Percentiles rank a stretch among this genome's conserved stretches.
phyloP scores from a whole-genome alignment of 2,797 vertebrate genomes.

The Denticeps clupeoides region DNA sequence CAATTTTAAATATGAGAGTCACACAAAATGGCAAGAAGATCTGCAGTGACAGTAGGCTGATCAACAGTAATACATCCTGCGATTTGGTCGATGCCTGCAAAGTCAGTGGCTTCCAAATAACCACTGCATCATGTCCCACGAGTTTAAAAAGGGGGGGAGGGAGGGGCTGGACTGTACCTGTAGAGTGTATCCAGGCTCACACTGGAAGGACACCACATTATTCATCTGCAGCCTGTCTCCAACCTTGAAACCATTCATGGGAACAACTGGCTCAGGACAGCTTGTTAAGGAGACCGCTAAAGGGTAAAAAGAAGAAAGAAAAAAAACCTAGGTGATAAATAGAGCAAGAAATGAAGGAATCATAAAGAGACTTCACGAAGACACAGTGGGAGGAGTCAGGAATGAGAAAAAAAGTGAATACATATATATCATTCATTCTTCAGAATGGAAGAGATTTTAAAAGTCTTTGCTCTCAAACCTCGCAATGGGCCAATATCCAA shows the following conservation, averaged over 20 bases:
- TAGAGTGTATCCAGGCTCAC: slow-evolving; percentile 88
- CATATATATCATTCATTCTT: too few species aligned
- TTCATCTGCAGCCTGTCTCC: slow-evolving; percentile 93
- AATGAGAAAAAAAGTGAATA: background rate
- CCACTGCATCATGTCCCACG: too few species aligned
- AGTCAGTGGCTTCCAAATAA: too few species aligned
- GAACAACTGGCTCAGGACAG: slow-evolving; percentile 83
- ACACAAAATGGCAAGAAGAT: too few species aligned
- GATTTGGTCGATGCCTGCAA: too few species aligned
- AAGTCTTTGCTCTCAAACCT: too few species aligned
- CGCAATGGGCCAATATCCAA: too few species aligned
- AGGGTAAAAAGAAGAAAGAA: slow-evolving; percentile 10
- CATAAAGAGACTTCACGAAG: background rate
- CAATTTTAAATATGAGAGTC: too few species aligned
- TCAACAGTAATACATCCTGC: too few species aligned
- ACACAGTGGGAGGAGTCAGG: background rate
- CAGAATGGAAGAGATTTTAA: too few species aligned
- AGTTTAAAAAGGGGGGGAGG: background rate
- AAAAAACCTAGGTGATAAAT: background rate
- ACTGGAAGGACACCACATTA: slow-evolving; percentile 92
- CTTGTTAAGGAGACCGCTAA: slow-evolving; percentile 82
- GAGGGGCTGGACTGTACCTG: slow-evolving; percentile 62
- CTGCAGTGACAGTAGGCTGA: too few species aligned
- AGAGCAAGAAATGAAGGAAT: background rate
- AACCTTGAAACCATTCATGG: slow-evolving; percentile 80